These are phyloP conservation scores for Myotis planiceps DNA, from an alignment of 2,797 vertebrate genomes.

Conservation along the genomic window DNA sequence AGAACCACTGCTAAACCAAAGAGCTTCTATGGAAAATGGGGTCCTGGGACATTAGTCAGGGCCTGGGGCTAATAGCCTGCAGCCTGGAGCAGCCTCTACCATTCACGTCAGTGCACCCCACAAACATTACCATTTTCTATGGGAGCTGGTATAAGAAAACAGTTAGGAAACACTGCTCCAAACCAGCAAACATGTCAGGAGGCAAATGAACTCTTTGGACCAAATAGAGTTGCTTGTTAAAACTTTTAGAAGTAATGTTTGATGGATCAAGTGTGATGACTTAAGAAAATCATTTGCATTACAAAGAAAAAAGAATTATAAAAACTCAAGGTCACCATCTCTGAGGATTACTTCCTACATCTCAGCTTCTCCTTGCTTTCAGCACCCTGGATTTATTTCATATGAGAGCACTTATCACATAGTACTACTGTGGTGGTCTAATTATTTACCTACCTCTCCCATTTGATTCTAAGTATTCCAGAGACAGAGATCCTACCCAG, in stretches of 20 bases:
- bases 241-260: not conserved
- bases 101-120: not conserved
- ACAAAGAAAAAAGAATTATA: not conserved
- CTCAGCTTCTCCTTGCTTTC: not conserved
- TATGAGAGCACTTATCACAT: not conserved
- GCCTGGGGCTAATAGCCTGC: not conserved
- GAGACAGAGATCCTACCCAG: not conserved
- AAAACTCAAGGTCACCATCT: not conserved
- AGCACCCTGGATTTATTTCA: not conserved
- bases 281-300: slow-evolving; percentile 52
- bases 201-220: not conserved
- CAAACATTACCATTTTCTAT: not conserved
- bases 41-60: not conserved
- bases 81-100: not conserved
- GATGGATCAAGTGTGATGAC: not conserved
- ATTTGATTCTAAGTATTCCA: not conserved
- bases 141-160: not conserved
- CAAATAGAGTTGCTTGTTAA: not conserved
- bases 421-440: not conserved
- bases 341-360: not conserved
- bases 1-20: too few species aligned
- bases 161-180: not conserved
- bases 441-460: not conserved
- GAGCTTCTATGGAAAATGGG: too few species aligned
- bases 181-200: not conserved